Conservation (phyloP, 2,797 vertebrate genomes). For the Fistularia commersonii region DNA sequence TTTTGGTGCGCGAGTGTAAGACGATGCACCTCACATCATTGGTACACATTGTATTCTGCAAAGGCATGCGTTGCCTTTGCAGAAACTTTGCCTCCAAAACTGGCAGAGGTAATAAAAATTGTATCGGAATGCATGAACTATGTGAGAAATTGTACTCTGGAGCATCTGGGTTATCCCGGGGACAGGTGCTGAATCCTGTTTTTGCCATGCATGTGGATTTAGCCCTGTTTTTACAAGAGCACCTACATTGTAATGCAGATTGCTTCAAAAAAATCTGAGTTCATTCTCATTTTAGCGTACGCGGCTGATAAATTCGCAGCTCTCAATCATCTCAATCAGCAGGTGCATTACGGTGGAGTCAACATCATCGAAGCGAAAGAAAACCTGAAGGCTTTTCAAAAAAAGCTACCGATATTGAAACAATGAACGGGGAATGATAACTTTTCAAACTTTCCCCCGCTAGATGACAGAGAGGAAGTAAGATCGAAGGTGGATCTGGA, state of each 20-base stretch:
- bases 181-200: no score
- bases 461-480: no score
- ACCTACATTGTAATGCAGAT: slow-evolving; percentile 22
- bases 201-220: no score
- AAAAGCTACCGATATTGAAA: no score
- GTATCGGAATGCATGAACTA: slow-evolving; percentile 29
- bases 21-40: slow-evolving; percentile 18
- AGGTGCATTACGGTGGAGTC: not conserved
- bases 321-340: slow-evolving; percentile 23
- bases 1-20: not conserved
- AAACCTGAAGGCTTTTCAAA: no score
- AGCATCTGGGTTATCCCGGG: slow-evolving; percentile 12
- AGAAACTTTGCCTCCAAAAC: slow-evolving; percentile 33
- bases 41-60: no score
- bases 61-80: slow-evolving; percentile 33
- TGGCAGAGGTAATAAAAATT: slow-evolving; percentile 33
- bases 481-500: no score
- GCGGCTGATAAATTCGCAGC: slow-evolving; percentile 25
- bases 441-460: no score
- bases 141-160: slow-evolving; percentile 25
- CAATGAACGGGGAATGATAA: no score
- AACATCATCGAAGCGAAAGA: no score
- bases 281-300: slow-evolving; percentile 27
- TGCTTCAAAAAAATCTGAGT: slow-evolving; percentile 24
- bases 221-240: slow-evolving; percentile 21